Conservation (phyloP, 2,888 invertebrate genomes). For the Pherbina coryleti region DNA sequence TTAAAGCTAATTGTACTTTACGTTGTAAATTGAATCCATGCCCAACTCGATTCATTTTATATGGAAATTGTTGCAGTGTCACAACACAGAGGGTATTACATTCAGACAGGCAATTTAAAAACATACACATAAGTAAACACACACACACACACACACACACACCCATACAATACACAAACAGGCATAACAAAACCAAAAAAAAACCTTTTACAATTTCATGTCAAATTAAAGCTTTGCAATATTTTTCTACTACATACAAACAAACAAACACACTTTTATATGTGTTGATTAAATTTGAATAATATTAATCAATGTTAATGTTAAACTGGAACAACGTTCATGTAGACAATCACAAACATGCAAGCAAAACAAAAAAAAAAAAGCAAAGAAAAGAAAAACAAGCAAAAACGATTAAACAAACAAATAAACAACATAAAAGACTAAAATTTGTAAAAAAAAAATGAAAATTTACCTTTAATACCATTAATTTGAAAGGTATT, state of each 20-base stretch:
- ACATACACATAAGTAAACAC: neutral
- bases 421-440: conserved; percentile 32
- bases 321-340: conserved; percentile 22
- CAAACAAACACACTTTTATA: neutral
- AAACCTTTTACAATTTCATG: neutral
- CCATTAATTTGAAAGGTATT: no score
- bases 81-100: no score
- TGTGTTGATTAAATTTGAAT: neutral
- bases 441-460: conserved; percentile 2
- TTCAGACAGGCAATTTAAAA: no score
- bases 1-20: no score
- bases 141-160: neutral
- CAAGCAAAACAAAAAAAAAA: conserved; percentile 10
- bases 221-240: no score
- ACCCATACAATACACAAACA: neutral
- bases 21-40: no score
- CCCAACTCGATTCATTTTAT: no score
- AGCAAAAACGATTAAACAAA: conserved; percentile 3
- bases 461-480: no score
- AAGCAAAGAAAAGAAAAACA: conserved; percentile 13
- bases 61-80: no score
- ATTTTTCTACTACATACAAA: neutral
- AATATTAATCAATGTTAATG: no score
- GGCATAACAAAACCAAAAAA: neutral
- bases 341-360: conserved; percentile 26